A percentile compares a stretch with the other conserved stretches of the same genome.
These are phyloP conservation scores for Carapus acus DNA, from an alignment of 2,797 vertebrate genomes.

Conservation along the genomic window DNA sequence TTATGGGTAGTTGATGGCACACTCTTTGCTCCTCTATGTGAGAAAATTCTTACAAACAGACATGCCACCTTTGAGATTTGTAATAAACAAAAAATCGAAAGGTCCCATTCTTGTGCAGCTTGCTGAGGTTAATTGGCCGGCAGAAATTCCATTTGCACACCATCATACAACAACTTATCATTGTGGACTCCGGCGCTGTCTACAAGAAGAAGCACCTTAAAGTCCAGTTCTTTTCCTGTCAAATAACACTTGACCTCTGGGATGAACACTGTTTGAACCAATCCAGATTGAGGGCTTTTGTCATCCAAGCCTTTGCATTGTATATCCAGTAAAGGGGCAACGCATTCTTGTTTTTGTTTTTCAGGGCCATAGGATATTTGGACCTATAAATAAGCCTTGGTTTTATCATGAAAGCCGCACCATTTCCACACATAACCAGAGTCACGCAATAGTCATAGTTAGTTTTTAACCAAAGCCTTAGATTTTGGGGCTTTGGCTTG, in stretches of 20 bases:
- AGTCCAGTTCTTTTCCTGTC: constrained; percentile 15
- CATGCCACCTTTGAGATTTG: constrained; percentile 11
- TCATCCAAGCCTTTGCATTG: constrained; percentile 19
- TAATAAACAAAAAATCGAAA: background rate
- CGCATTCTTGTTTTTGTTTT: constrained; percentile 23
- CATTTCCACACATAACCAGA: constrained; percentile 32
- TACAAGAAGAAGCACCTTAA: constrained; percentile 19
- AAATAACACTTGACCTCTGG: constrained; percentile 23
- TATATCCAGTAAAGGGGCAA: constrained; percentile 33
- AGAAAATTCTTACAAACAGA: constrained; percentile 11
- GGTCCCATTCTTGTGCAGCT: constrained; percentile 7
- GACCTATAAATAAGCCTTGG: constrained; percentile 23
- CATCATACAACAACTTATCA: constrained; percentile 21
- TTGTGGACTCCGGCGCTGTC: constrained; percentile 13
- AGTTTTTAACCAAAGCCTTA: too few relatives aligned
- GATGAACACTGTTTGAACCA: constrained; percentile 19
- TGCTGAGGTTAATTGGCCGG: background rate
- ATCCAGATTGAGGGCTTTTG: constrained; percentile 9
- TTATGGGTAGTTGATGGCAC: constrained; percentile 2
- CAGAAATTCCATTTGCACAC: constrained; percentile 21
- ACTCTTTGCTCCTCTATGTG: constrained; percentile 2
- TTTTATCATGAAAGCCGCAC: constrained; percentile 26
- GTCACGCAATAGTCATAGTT: constrained; percentile 19
- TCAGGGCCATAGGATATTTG: constrained; percentile 18
- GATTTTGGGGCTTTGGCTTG: constrained; percentile 17